phyloP scores from a whole-genome alignment of 2,888 invertebrate genomes.

The Acheta domesticus region DNA sequence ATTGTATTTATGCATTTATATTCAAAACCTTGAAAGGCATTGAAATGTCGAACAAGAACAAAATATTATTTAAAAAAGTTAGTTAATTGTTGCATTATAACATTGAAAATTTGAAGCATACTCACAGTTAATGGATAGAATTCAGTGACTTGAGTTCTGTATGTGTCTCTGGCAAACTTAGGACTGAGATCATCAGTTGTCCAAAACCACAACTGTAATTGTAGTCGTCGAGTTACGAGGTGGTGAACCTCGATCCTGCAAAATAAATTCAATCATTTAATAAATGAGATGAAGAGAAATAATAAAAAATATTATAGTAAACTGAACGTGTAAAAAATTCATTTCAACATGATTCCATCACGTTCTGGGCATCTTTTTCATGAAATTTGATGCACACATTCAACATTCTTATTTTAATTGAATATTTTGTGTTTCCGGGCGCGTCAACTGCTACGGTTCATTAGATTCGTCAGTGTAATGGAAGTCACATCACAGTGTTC shows the following conservation, averaged over 20 bases:
- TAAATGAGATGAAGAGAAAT: not conserved
- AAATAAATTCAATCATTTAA: conserved; percentile 36
- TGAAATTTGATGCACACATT: not conserved
- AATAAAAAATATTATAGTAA: not conserved
- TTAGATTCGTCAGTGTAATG: no score
- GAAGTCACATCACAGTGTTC: no score
- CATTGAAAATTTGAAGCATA: not conserved
- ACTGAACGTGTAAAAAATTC: not conserved
- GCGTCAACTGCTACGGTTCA: no score
- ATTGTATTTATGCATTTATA: no score
- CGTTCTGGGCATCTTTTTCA: not conserved
- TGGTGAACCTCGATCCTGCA: conserved; percentile 78
- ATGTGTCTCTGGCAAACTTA: conserved; percentile 75
- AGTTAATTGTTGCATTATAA: no score
- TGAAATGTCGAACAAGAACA: conserved; percentile 2
- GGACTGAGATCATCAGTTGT: conserved; percentile 80
- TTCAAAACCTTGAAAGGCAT: no score
- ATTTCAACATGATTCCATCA: not conserved
- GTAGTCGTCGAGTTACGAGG: conserved; percentile 69
- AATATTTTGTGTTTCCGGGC: no score
- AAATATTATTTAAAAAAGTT: not conserved
- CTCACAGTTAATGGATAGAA: conserved; percentile 76
- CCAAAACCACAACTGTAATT: conserved; percentile 66
- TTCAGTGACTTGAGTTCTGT: conserved; percentile 76
- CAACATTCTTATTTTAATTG: no score